Evolutionary conservation across 2,888 invertebrate genomes (phyloP), one percentile per base, ranked within the genome.

Genomic region (Acronicta psi): DNA sequence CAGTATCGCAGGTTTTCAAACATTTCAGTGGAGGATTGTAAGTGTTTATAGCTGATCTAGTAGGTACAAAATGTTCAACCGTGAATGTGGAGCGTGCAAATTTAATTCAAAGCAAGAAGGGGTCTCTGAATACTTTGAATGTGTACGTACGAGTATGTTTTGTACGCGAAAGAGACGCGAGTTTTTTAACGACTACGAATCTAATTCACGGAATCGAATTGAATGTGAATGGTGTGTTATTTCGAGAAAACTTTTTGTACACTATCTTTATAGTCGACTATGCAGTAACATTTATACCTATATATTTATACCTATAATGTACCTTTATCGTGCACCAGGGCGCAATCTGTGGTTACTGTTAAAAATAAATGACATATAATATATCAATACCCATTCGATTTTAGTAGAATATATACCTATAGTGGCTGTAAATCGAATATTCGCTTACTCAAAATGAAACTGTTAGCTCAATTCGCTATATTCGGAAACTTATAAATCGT

Each of bases 61-160:
- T 50, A 14, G 9, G 25, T 34, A 34, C 29, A 31, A 53, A 62
- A 53, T 43, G 31, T 53, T 46, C n/a, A 47, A 46, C 41, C 17
- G 17, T 53, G 49, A 63, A 63, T 38, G 43, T 34, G 43, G 23
- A 63, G 46, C 69, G 43, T 63, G 50, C 36, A 40, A 69, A 69
- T 67, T 69, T 63, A 63, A 67, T 67, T 63, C 67, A 67, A 69
- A 69, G 69, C 63, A 58, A 38, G 36, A 31, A 42, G 23, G 16
- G 34, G 23, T 36, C 14, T 37, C 38, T 63, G 50, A 54, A 51
- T 47, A 58, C 36, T 59, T 50, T 45, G 44, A 23, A 52, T 41
- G 53, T 54, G 47, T 69, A 16, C n/a, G n/a, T n/a, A 40, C 42
- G 16, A 31, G 43, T 42, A 47, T 63, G 53, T 63, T n/a, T n/a